phyloP scores from a whole-genome alignment of 2,888 invertebrate genomes.

The Dioctria linearis region DNA sequence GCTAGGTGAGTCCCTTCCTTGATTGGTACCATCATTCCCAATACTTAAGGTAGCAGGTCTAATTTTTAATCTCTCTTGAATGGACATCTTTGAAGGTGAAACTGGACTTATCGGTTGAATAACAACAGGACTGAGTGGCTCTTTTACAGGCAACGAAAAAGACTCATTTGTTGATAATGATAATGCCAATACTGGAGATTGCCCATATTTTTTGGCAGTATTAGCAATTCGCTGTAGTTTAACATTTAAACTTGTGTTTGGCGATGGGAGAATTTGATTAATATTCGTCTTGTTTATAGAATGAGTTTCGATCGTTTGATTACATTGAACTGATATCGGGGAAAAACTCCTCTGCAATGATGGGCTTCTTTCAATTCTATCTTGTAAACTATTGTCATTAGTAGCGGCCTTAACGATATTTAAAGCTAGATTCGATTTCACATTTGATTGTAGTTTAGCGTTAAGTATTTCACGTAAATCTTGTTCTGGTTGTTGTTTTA shows the following conservation, averaged over 20 bases:
- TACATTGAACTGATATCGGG: not conserved
- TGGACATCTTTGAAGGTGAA: slow-evolving; percentile 55
- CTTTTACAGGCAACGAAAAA: too few species aligned
- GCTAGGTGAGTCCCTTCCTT: slow-evolving; percentile 26
- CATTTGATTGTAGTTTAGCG: not conserved
- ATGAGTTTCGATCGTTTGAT: slow-evolving; percentile 51
- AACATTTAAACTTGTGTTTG: slow-evolving; percentile 15
- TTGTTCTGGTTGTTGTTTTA: slow-evolving; percentile 44
- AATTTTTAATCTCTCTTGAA: slow-evolving; percentile 63
- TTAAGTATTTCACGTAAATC: slow-evolving; percentile 39
- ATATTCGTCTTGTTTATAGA: slow-evolving; percentile 51
- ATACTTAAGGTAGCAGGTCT: slow-evolving; percentile 31
- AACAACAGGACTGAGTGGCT: slow-evolving; percentile 7
- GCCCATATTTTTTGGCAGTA: slow-evolving; percentile 13
- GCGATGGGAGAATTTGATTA: slow-evolving; percentile 17
- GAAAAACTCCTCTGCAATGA: too few species aligned
- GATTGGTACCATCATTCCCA: not conserved
- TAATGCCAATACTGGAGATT: not conserved
- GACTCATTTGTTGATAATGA: not conserved
- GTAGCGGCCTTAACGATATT: not conserved
- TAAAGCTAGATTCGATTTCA: not conserved
- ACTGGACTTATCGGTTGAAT: not conserved
- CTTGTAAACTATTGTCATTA: slow-evolving; percentile 42
- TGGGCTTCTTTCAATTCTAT: slow-evolving; percentile 15
- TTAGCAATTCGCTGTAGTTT: slow-evolving; percentile 21